These are phyloP conservation scores for Drosophila funebris DNA, from an alignment of 1,140 invertebrate species.

Conservation along the genomic window DNA sequence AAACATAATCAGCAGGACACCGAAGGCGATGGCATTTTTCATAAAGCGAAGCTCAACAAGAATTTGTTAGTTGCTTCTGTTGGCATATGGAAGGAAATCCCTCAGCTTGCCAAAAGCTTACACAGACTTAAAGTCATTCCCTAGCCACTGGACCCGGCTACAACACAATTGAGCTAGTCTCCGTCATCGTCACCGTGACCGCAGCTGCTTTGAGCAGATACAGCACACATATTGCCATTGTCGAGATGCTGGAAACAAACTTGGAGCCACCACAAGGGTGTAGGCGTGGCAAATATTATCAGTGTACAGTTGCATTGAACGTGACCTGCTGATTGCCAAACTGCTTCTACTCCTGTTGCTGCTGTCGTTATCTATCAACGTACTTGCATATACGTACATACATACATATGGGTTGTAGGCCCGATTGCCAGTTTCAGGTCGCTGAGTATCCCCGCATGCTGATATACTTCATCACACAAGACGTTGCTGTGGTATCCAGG, in stretches of 20 bases:
- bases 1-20: background rate
- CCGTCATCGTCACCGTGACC: background rate
- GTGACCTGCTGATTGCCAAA: slow-evolving; percentile 47
- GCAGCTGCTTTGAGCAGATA: slow-evolving; percentile 8
- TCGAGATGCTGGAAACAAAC: background rate
- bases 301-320: slow-evolving; percentile 59
- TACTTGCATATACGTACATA: background rate
- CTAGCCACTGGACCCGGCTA: too few species aligned
- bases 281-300: slow-evolving; percentile 67
- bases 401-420: slow-evolving; percentile 9
- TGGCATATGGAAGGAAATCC: too few species aligned
- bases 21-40: too few species aligned
- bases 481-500: slow-evolving; percentile 38
- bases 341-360: slow-evolving; percentile 15
- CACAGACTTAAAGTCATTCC: background rate
- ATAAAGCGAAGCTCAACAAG: too few species aligned
- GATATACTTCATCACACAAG: background rate
- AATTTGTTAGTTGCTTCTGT: too few species aligned
- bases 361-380: slow-evolving; percentile 24
- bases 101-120: too few species aligned
- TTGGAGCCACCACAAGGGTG: slow-evolving; percentile 6
- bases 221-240: background rate
- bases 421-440: background rate
- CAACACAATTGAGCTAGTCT: slow-evolving; percentile 6
- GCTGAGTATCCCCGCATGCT: background rate